Conservation (phyloP, 2,888 invertebrate genomes). For the Congeria kusceri region DNA sequence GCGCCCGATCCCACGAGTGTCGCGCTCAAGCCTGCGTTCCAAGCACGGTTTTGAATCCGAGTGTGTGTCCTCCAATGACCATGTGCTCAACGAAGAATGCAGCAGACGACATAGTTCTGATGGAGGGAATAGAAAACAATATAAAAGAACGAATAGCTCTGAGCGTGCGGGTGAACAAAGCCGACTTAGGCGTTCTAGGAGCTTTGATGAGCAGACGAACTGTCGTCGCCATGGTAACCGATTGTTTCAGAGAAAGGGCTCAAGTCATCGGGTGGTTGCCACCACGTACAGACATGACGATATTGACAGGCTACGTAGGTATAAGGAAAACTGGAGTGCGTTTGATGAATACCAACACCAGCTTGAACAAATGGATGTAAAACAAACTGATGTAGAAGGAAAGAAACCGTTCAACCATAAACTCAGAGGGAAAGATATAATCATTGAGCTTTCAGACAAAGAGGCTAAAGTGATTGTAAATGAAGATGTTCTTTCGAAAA, state of each 20-base stretch:
- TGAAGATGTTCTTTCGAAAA: neutral
- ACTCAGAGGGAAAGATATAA: conserved; percentile 50
- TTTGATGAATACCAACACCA: neutral
- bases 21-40: conserved; percentile 28
- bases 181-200: conserved; percentile 12
- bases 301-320: conserved; percentile 34
- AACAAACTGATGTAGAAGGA: neutral
- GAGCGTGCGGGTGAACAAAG: neutral
- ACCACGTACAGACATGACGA: conserved; percentile 21
- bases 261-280: neutral
- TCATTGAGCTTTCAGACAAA: conserved; percentile 43
- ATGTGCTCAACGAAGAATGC: neutral
- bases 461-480: conserved; percentile 46
- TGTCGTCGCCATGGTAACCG: neutral
- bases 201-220: conserved; percentile 15
- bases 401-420: conserved; percentile 17
- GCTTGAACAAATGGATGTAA: neutral
- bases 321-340: conserved; percentile 22
- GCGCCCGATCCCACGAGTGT: conserved; percentile 44
- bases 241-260: neutral
- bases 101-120: neutral
- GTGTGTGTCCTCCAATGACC: neutral
- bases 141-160: conserved; percentile 14
- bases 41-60: conserved; percentile 8
- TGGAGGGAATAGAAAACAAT: neutral